Evolutionary conservation across 2,113 vertebrate species (phyloP).

Genomic region (Bothrops jararaca): DNA sequence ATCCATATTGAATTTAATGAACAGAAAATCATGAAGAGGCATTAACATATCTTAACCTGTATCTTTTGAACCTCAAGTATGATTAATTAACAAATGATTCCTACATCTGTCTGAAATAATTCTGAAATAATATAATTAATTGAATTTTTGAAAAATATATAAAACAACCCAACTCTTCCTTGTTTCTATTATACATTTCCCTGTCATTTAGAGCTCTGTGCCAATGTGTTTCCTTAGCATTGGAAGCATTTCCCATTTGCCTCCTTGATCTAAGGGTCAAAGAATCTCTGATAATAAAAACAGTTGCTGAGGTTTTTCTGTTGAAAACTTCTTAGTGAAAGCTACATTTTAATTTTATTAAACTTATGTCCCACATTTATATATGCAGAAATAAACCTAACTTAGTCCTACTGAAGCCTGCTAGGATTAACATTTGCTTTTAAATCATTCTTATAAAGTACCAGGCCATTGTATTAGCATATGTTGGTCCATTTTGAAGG

Average conservation of each 20-base stretch:
- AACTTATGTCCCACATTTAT: not conserved
- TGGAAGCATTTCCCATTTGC: not conserved
- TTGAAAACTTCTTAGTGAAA: not conserved
- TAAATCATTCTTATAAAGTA: not conserved
- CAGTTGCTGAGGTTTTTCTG: not conserved
- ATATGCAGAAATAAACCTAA: not conserved
- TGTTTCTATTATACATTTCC: not conserved
- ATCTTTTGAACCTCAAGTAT: too few species aligned
- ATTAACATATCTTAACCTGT: too few species aligned
- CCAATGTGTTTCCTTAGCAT: not conserved
- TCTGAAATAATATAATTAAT: not conserved
- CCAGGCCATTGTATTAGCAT: not conserved
- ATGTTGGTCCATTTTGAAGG: not conserved
- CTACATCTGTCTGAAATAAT: not conserved
- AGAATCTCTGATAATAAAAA: not conserved
- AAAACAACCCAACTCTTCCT: not conserved
- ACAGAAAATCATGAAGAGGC: too few species aligned
- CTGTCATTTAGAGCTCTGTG: not conserved
- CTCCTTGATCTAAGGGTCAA: not conserved
- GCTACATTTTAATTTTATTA: not conserved
- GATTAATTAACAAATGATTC: not conserved
- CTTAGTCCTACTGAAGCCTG: not conserved
- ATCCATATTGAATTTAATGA: too few species aligned
- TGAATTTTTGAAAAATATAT: not conserved
- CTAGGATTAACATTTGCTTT: not conserved